Percentiles rank a stretch among this genome's conserved stretches.
These are phyloP conservation scores for Meloe dianella DNA, from an alignment of 2,888 invertebrate genomes.

Conservation along the genomic window DNA sequence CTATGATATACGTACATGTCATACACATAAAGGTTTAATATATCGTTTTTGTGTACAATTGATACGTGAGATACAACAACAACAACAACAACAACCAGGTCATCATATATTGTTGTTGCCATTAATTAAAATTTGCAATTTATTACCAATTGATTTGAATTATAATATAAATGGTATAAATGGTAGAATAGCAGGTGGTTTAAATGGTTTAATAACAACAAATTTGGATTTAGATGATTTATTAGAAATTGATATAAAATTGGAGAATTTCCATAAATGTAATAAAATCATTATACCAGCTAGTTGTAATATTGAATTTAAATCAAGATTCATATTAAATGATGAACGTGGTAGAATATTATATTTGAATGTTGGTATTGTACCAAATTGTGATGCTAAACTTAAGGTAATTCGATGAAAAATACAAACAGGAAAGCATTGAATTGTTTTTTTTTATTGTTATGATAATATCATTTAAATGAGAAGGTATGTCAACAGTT, in stretches of 20 bases:
- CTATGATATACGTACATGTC: slow-evolving; percentile 59
- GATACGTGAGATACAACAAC: slow-evolving; percentile 74
- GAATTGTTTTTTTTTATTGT: neutral
- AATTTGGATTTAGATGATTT: slow-evolving; percentile 70
- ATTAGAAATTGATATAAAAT: slow-evolving; percentile 74
- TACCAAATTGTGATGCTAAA: slow-evolving; percentile 52
- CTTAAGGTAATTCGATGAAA: slow-evolving; percentile 53
- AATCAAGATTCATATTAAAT: slow-evolving; percentile 68
- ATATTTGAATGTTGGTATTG: slow-evolving; percentile 70
- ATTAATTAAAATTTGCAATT: slow-evolving; percentile 83
- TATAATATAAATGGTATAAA: slow-evolving; percentile 59
- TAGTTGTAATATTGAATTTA: slow-evolving; percentile 47
- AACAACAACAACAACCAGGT: slow-evolving; percentile 70
- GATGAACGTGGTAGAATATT: slow-evolving; percentile 77
- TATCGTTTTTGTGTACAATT: slow-evolving; percentile 80
- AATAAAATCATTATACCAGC: slow-evolving; percentile 49
- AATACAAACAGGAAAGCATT: too few species aligned
- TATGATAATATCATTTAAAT: too few species aligned
- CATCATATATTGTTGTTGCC: slow-evolving; percentile 87
- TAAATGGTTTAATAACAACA: slow-evolving; percentile 48
- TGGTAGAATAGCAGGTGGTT: slow-evolving; percentile 50
- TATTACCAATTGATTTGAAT: slow-evolving; percentile 82
- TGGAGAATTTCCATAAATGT: slow-evolving; percentile 77
- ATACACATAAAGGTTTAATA: slow-evolving; percentile 56
- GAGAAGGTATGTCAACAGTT: too few species aligned